Base-by-base conservation (phyloP, 2,888 invertebrate genomes). In the Sminthurides aquaticus region DNA sequence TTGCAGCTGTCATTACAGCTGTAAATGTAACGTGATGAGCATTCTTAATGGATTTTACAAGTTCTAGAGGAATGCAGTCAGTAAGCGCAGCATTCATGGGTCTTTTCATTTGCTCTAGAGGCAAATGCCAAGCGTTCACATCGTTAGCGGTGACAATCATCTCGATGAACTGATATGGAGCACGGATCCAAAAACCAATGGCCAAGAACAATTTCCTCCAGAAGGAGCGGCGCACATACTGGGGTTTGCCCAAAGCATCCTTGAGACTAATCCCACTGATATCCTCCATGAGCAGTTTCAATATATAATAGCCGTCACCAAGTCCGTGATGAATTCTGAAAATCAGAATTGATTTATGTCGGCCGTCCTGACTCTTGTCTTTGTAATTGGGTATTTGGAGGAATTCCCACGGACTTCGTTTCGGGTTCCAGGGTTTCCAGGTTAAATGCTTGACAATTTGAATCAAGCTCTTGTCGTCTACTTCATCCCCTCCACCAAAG, bases 321-420 rank as follows among this genome's bases (percentile, higher is more conserved):
- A 69, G 27, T 2, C 61, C 67, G 26, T 67, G 65, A 28, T 69
- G 69, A n/a, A 69, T 69, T n/a, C 69, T 52, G 55, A 67, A 69
- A 20, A 69, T 65, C 0, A 68, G 26, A 34, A 64, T 59, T 1
- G 66, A 66, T 34, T 68, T 66, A 3, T 64, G 49, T 11, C n/a
- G 5, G 3, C 25, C 27, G 18, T 62, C 59, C 15, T 27, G 24
- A 49, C 54, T 57, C 27, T 52, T 29, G 18, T 49, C 24, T 22
- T 43, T n/a, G 52, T 69, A 69, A 48, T 69, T 67, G 52, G 27
- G 49, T 26, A 68, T 66, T 43, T 66, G 66, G 1, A 68, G 34
- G 27, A 68, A 68, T 62, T 68, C 68, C 69, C 69, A 69, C 0
- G 69, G 69, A 54, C 69, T 69, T 15, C 64, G 28, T 2, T 49